A percentile compares a stretch with the other conserved stretches of the same genome.
phyloP scores from a whole-genome alignment of 2,888 invertebrate genomes.

The Osedax fenrisi region DNA sequence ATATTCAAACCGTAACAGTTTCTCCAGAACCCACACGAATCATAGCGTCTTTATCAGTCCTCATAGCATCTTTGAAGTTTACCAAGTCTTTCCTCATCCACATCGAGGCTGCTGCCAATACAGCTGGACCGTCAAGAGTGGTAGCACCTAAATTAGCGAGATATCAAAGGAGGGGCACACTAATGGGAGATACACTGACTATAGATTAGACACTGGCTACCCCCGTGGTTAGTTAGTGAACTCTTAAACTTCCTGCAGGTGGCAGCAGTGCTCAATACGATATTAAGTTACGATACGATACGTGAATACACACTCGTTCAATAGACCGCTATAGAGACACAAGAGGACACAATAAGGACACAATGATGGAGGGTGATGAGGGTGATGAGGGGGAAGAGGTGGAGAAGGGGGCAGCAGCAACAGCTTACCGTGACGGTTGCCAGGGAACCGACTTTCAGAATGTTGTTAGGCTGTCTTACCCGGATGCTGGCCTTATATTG shows the following conservation, averaged over 20 bases:
- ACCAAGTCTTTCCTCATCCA: slow-evolving; percentile 84
- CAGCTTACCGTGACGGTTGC: slow-evolving; percentile 77
- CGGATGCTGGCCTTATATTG: slow-evolving; percentile 78
- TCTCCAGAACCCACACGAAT: slow-evolving; percentile 93
- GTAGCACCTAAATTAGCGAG: no score
- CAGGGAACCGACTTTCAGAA: slow-evolving; percentile 84
- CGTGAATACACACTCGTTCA: no score
- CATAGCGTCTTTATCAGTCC: slow-evolving; percentile 69
- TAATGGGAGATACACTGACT: no score
- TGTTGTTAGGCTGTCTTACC: slow-evolving; percentile 66
- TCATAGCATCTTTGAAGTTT: slow-evolving; percentile 77
- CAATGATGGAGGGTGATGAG: background rate
- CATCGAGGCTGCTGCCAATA: slow-evolving; percentile 66
- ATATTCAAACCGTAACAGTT: slow-evolving; percentile 75
- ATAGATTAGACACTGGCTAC: no score
- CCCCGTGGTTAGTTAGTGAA: no score
- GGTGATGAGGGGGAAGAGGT: background rate
- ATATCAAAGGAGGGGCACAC: no score
- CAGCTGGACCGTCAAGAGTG: no score
- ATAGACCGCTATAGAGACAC: no score
- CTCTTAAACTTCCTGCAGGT: no score
- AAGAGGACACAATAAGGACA: no score
- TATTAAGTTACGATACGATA: no score
- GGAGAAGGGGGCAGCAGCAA: background rate
- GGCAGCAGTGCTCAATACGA: no score